phyloP scores from a whole-genome alignment of 2,888 invertebrate species.

The Drosophila hamatofila region DNA sequence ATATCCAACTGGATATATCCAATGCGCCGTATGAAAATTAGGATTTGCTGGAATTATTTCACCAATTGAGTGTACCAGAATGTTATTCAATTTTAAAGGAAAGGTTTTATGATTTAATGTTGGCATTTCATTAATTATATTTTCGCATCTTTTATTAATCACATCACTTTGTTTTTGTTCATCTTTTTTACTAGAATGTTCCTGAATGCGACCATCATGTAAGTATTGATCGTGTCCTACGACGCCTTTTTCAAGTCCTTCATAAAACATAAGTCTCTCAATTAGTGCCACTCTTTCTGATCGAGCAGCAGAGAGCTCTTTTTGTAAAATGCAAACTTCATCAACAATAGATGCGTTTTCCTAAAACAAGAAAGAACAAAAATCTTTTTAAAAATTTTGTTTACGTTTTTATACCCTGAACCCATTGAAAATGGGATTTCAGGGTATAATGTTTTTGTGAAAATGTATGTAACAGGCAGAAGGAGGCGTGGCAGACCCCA shows the following conservation, averaged over 20 bases:
- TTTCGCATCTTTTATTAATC: conserved; percentile 72
- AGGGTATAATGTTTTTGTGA: too few relatives aligned
- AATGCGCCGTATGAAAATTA: conserved; percentile 90
- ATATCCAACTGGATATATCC: conserved; percentile 91
- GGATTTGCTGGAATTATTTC: conserved; percentile 89
- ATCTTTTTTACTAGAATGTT: conserved; percentile 17
- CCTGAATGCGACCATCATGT: conserved; percentile 28
- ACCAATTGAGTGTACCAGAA: conserved; percentile 89
- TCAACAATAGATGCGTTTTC: conserved; percentile 95
- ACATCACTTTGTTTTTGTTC: conserved; percentile 21
- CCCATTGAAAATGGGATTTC: too few relatives aligned
- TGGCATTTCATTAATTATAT: conserved; percentile 27
- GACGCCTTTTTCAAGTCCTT: conserved; percentile 83
- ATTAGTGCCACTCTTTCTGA: conserved; percentile 94
- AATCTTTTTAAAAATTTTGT: too few relatives aligned
- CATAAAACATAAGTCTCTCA: conserved; percentile 90
- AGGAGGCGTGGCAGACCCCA: too few relatives aligned
- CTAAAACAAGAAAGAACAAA: conserved; percentile 85
- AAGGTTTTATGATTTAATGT: conserved; percentile 87
- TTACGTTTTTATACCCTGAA: too few relatives aligned
- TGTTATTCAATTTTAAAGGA: conserved; percentile 89
- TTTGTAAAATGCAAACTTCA: conserved; percentile 94
- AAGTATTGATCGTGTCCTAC: conserved; percentile 22
- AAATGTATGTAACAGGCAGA: too few relatives aligned
- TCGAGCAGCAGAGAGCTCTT: conserved; percentile 91